These are phyloP conservation scores for Pangasianodon gigas DNA, from an alignment of 2,113 vertebrate genomes.

Conservation along the genomic window DNA sequence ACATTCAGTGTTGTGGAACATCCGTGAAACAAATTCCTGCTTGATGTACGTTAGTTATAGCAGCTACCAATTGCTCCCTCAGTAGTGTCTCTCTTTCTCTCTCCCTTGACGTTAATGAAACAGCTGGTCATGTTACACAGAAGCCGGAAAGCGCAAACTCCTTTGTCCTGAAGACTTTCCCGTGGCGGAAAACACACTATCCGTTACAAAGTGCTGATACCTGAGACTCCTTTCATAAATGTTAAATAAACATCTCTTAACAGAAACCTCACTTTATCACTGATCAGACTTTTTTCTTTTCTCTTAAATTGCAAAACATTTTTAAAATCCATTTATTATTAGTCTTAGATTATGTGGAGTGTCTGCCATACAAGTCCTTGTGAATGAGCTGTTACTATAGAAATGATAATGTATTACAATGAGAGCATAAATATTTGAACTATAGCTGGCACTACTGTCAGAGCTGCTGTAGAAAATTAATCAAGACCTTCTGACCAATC, in stretches of 20 bases:
- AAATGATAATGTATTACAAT: neutral
- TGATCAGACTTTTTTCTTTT: neutral
- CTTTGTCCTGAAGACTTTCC: neutral
- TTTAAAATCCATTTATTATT: neutral
- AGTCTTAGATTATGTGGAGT: neutral
- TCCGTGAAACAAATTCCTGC: neutral
- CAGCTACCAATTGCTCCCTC: neutral
- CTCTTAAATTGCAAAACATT: no score
- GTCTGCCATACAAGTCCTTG: neutral
- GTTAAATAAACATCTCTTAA: neutral
- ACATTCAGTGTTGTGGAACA: neutral
- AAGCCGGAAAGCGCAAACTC: neutral
- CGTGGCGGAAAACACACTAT: neutral
- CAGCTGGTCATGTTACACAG: neutral
- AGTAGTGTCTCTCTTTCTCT: neutral
- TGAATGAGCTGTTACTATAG: neutral
- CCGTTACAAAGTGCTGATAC: neutral
- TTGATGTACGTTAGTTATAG: neutral
- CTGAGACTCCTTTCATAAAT: neutral
- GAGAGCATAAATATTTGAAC: neutral
- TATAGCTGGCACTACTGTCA: neutral
- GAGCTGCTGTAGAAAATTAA: neutral
- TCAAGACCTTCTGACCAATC: neutral
- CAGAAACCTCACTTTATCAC: neutral
- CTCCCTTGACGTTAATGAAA: neutral